Evolutionary conservation across 2,888 invertebrate species (phyloP).

Genomic region (Brachyptera putata): DNA sequence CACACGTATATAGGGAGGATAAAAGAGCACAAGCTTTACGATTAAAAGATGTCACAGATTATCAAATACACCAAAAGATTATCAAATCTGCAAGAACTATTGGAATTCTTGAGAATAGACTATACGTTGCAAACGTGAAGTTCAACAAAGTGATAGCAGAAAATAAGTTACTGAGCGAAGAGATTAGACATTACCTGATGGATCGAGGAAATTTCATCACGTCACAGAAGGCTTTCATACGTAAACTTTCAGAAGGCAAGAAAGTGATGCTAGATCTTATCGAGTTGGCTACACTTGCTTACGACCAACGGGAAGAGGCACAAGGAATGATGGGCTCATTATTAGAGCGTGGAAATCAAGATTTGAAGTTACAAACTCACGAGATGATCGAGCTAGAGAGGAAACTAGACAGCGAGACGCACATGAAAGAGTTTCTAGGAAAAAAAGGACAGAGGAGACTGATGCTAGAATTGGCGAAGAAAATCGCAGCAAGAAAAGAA

Average conservation of each 20-base stretch:
- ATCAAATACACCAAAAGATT: conserved; percentile 11
- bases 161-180: conserved; percentile 39
- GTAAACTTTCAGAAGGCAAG: conserved; percentile 41
- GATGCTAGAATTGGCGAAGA: conserved; percentile 23
- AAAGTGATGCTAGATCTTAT: conserved; percentile 45
- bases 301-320: conserved; percentile 46
- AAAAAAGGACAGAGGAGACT: conserved; percentile 43
- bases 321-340: conserved; percentile 44
- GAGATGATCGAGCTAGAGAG: conserved; percentile 46
- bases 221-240: conserved; percentile 43
- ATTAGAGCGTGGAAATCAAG: conserved; percentile 45
- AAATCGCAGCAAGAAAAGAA: neutral
- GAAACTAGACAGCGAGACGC: conserved; percentile 45
- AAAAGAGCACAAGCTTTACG: conserved; percentile 18
- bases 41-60: conserved; percentile 21
- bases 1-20: conserved; percentile 18
- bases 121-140: conserved; percentile 19
- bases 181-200: conserved; percentile 44
- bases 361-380: conserved; percentile 43
- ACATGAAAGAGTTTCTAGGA: conserved; percentile 45
- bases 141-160: conserved; percentile 27
- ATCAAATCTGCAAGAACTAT: conserved; percentile 13
- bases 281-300: conserved; percentile 45
- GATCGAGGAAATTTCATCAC: conserved; percentile 45
- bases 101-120: conserved; percentile 19